Evolutionary conservation across 1,140 invertebrate genomes (phyloP).

Genomic region (Aricia agestis): DNA sequence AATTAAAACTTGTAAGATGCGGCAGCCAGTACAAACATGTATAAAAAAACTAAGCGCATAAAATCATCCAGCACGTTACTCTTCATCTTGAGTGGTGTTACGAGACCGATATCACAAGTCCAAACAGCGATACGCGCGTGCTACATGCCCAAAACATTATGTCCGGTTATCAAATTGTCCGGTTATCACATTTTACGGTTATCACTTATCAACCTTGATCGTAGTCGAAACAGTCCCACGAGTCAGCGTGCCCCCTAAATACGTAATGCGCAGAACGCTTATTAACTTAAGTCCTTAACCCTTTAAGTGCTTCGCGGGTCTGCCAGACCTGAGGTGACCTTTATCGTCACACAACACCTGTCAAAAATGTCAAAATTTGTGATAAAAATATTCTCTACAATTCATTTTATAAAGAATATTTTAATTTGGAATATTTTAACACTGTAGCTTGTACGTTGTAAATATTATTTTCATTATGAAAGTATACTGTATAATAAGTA

Average conservation of each 20-base stretch:
- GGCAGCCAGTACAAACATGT: too few relatives aligned
- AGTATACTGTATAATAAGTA: too few relatives aligned
- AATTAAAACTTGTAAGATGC: too few relatives aligned
- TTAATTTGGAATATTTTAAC: not conserved
- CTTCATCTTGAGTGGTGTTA: not conserved
- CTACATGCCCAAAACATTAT: not conserved
- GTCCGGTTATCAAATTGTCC: not conserved
- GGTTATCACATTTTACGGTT: not conserved
- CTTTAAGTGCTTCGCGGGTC: too few relatives aligned
- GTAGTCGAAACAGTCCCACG: constrained; percentile 2
- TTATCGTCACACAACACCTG: too few relatives aligned
- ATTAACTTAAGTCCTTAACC: too few relatives aligned
- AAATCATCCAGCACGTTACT: not conserved
- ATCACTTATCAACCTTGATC: not conserved
- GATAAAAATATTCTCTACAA: too few relatives aligned
- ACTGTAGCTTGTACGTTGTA: not conserved
- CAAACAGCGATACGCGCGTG: not conserved
- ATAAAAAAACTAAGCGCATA: not conserved
- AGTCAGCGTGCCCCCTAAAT: not conserved
- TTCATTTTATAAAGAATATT: too few relatives aligned
- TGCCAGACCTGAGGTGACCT: too few relatives aligned
- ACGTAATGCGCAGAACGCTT: not conserved
- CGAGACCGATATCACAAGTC: not conserved
- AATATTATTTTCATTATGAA: not conserved
- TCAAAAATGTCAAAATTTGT: too few relatives aligned